phyloP scores from a whole-genome alignment of 2,113 vertebrate species.

The Apodemus sylvaticus region DNA sequence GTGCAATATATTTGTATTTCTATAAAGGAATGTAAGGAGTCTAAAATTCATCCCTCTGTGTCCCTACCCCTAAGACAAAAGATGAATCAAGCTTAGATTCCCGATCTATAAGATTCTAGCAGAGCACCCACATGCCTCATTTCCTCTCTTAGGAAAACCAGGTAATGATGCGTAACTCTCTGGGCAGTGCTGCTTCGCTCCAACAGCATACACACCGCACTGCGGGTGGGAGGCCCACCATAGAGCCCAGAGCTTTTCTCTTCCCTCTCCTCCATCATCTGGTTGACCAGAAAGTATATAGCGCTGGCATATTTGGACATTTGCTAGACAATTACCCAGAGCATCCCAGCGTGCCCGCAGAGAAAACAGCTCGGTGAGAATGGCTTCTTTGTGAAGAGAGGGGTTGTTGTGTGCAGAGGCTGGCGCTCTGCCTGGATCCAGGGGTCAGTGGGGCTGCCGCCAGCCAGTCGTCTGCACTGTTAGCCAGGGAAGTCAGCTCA shows the following conservation, averaged over 20 bases:
- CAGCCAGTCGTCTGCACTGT: constrained; percentile 68
- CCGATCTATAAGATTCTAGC: neutral
- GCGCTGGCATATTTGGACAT: constrained; percentile 11
- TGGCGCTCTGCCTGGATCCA: constrained; percentile 68
- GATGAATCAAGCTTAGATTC: constrained; percentile 9
- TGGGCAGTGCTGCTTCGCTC: neutral
- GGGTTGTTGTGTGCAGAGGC: constrained; percentile 16
- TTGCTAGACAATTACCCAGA: constrained; percentile 56
- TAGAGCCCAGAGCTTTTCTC: neutral
- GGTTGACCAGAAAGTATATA: neutral
- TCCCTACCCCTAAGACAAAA: neutral
- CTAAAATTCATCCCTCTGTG: neutral
- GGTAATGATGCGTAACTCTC: neutral
- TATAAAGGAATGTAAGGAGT: neutral
- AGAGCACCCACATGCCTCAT: neutral
- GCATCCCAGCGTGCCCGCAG: constrained; percentile 8
- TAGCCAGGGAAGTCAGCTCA: constrained; percentile 71
- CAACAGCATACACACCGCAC: accelerated
- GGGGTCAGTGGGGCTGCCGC: constrained; percentile 70
- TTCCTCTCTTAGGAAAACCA: neutral
- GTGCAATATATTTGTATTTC: constrained; percentile 17
- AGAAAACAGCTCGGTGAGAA: constrained; percentile 52
- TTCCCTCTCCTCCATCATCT: neutral
- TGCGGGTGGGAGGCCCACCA: neutral
- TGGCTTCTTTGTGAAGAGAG: constrained; percentile 59